Evolutionary conservation across 2,888 invertebrate species (phyloP).

Genomic region (Dioctria rufipes): DNA sequence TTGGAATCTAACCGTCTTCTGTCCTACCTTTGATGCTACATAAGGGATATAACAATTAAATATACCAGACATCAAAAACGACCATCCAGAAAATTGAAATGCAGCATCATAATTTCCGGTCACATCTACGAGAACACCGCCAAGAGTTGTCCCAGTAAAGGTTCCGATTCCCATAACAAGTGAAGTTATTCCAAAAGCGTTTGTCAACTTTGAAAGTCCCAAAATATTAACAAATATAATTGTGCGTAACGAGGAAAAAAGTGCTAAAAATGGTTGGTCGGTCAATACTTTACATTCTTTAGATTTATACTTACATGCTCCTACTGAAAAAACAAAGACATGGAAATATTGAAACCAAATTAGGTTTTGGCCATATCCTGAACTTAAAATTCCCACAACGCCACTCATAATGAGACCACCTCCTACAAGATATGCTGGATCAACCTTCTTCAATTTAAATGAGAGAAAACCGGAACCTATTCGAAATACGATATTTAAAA

Average conservation of each 20-base stretch:
- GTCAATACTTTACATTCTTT: too few species aligned
- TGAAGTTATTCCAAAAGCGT: conserved; percentile 83
- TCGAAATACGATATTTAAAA: conserved; percentile 76
- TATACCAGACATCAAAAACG: background rate
- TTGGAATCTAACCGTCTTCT: too few species aligned
- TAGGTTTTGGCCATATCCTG: conserved; percentile 69
- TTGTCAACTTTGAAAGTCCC: conserved; percentile 83
- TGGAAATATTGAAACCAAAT: conserved; percentile 39
- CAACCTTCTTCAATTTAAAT: background rate
- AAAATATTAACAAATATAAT: conserved; percentile 83
- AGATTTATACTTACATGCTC: conserved; percentile 22
- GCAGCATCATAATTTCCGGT: conserved; percentile 61
- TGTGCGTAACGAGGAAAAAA: conserved; percentile 82
- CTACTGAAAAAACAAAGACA: conserved; percentile 38
- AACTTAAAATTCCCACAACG: conserved; percentile 76
- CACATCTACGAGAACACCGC: conserved; percentile 65
- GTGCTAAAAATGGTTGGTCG: conserved; percentile 73
- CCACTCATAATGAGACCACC: conserved; percentile 67
- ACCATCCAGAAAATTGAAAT: conserved; percentile 65
- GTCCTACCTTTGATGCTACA: background rate
- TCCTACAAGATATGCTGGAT: conserved; percentile 39
- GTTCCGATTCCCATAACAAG: conserved; percentile 84
- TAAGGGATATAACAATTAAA: background rate
- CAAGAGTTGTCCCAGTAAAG: conserved; percentile 75
- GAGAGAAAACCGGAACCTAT: conserved; percentile 28